Conservation (phyloP, 2,797 vertebrate genomes). For the Gymnothorax reevesii region DNA sequence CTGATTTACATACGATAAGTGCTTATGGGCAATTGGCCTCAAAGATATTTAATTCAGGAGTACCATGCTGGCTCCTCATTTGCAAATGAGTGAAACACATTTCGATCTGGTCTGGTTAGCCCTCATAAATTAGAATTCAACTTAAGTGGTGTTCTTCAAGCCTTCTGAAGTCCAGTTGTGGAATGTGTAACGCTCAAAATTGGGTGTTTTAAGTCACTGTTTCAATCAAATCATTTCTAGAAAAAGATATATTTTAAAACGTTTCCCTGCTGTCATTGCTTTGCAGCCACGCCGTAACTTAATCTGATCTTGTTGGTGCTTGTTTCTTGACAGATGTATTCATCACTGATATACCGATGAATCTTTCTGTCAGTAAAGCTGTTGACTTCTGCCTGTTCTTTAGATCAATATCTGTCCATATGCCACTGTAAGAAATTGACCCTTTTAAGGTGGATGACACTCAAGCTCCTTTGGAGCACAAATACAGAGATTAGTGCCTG, state of each 20-base stretch:
- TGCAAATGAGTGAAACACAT: slow-evolving; percentile 59
- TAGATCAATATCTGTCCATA: slow-evolving; percentile 73
- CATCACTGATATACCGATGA: slow-evolving; percentile 72
- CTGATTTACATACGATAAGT: slow-evolving; percentile 77
- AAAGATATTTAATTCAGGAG: slow-evolving; percentile 73
- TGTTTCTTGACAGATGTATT: slow-evolving; percentile 74
- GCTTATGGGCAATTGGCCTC: slow-evolving; percentile 76
- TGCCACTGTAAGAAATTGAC: slow-evolving; percentile 64
- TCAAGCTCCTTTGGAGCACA: not conserved
- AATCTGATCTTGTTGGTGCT: slow-evolving; percentile 58
- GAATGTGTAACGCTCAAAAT: not conserved
- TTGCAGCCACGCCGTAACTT: not conserved
- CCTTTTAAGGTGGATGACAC: slow-evolving; percentile 7
- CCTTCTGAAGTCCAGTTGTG: not conserved
- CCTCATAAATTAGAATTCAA: slow-evolving; percentile 60
- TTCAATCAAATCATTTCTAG: not conserved
- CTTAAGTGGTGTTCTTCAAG: not conserved
- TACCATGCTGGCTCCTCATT: slow-evolving; percentile 73
- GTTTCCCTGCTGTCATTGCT: slow-evolving; percentile 11
- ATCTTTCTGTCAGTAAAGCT: slow-evolving; percentile 75
- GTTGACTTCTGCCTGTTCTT: slow-evolving; percentile 74
- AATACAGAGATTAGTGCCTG: not conserved
- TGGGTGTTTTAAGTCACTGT: not conserved
- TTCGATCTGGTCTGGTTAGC: slow-evolving; percentile 57
- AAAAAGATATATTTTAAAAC: not conserved